A percentile compares a stretch with the other conserved stretches of the same genome.
These are phyloP conservation scores for Sialia sialis DNA, from an alignment of 2,113 vertebrate genomes.

Conservation along the genomic window DNA sequence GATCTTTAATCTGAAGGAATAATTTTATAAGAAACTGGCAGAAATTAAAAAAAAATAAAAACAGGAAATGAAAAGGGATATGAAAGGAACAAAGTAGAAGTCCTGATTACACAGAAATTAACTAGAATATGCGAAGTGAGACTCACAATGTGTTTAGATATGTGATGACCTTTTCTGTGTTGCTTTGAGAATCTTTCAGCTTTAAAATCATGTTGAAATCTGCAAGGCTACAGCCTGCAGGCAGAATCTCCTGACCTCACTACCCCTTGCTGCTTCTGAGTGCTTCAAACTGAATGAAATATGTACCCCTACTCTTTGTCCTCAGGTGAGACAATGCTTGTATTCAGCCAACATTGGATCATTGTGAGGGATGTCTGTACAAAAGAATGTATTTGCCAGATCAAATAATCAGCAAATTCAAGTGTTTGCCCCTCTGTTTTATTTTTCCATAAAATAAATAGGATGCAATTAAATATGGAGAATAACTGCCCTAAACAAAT, in stretches of 20 bases:
- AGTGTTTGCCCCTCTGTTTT: not conserved
- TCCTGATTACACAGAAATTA: not conserved
- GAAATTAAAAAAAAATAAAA: not conserved
- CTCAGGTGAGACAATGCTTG: not conserved
- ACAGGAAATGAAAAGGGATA: slow-evolving; percentile 48
- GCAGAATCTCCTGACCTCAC: not conserved
- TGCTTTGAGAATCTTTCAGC: not conserved
- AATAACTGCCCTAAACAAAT: not conserved
- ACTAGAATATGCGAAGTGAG: not conserved
- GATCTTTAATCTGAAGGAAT: not conserved
- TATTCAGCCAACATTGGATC: not conserved
- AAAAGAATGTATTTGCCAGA: not conserved
- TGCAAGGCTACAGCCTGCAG: not conserved
- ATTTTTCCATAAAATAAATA: not conserved
- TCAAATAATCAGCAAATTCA: not conserved
- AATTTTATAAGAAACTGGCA: not conserved
- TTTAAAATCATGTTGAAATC: not conserved
- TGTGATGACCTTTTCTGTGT: not conserved
- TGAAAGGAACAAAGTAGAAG: slow-evolving; percentile 55
- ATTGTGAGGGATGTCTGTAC: not conserved
- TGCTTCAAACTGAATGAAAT: not conserved
- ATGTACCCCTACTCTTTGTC: not conserved
- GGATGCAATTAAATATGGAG: not conserved
- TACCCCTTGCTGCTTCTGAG: not conserved
- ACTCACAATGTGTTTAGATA: not conserved